Evolutionary conservation across 2,797 vertebrate genomes (phyloP).

Genomic region (Sebastes cheni): DNA sequence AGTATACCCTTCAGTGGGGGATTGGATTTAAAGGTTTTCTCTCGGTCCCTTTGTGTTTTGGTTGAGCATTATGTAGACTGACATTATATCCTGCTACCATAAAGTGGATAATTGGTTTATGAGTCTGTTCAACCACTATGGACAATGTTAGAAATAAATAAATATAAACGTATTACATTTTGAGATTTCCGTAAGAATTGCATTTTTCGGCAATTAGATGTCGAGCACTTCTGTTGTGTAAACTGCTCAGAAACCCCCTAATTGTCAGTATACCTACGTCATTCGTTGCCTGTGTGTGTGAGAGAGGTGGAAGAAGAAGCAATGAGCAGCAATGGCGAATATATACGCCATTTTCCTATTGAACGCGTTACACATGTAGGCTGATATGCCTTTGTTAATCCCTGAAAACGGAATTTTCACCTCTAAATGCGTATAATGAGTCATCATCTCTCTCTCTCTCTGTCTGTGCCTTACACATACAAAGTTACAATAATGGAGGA

Average conservation of each 20-base stretch:
- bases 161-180: too few relatives aligned
- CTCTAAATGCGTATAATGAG: background rate
- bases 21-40: background rate
- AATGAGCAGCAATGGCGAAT: slow-evolving; percentile 68
- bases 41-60: background rate
- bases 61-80: background rate
- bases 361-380: background rate
- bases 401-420: background rate
- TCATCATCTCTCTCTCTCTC: background rate
- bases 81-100: too few relatives aligned
- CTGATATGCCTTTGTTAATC: background rate
- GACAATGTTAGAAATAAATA: background rate
- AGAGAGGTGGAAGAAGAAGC: slow-evolving; percentile 52
- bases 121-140: background rate
- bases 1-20: background rate
- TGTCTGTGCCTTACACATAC: too few relatives aligned
- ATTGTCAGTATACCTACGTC: too few relatives aligned
- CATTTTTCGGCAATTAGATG: too few relatives aligned
- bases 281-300: background rate
- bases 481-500: slow-evolving; percentile 15
- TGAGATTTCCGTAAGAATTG: too few relatives aligned
- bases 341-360: slow-evolving; percentile 60
- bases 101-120: background rate
- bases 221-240: too few relatives aligned
- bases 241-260: too few relatives aligned